Conservation (phyloP, 2,888 invertebrate genomes). For the Caenorhabditis parvicauda region DNA sequence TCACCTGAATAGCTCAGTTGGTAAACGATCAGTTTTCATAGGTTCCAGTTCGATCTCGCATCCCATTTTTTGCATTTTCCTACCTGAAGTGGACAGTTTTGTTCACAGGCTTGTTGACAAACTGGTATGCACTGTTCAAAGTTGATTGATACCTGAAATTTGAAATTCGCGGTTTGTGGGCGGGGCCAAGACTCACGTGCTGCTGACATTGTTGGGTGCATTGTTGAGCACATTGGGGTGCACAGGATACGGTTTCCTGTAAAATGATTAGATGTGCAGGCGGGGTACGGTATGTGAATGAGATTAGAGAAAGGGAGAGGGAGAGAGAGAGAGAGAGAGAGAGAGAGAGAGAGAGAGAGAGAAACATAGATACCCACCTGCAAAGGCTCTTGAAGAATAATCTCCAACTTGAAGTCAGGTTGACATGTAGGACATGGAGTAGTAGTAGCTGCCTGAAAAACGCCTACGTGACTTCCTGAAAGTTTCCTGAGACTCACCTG, state of each 20-base stretch:
- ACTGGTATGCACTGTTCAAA: conserved; percentile 25
- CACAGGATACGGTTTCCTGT: conserved; percentile 25
- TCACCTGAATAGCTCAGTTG: too few relatives aligned
- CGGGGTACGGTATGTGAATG: background rate
- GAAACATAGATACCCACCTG: too few relatives aligned
- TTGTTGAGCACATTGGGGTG: conserved; percentile 29
- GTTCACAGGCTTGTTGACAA: conserved; percentile 32
- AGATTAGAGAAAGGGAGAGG: background rate
- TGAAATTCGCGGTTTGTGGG: too few relatives aligned
- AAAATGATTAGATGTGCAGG: too few relatives aligned
- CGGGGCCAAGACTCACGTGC: background rate
- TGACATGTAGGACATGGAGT: conserved; percentile 6
- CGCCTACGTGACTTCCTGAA: too few relatives aligned
- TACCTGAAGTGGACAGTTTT: conserved; percentile 33
- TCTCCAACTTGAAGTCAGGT: conserved; percentile 29
- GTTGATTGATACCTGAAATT: conserved; percentile 21
- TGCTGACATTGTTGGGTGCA: conserved; percentile 29
- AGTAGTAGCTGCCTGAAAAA: conserved; percentile 1
- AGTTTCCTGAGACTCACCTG: too few relatives aligned
- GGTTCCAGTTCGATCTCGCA: background rate
- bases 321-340: background rate
- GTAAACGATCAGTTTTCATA: too few relatives aligned
- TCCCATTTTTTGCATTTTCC: background rate
- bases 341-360: background rate
- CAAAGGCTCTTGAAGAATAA: conserved; percentile 34